Evolutionary conservation across 2,113 vertebrate genomes (phyloP).

Genomic region (Ceyx melanurus): DNA sequence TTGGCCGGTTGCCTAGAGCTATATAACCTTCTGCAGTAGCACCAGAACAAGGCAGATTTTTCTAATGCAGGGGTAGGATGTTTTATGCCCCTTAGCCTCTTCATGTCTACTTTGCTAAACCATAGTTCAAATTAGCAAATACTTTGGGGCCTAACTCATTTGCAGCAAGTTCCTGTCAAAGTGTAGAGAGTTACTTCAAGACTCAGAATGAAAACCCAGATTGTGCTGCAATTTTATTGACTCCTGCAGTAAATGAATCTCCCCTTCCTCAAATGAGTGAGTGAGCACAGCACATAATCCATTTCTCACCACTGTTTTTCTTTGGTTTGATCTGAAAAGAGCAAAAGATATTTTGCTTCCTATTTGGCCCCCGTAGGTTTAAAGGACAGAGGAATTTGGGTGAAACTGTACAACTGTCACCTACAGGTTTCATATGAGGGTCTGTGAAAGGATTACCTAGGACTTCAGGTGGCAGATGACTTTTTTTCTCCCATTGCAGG

Average conservation of each 20-base stretch:
- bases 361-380: constrained; percentile 4
- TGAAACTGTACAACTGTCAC: constrained; percentile 46
- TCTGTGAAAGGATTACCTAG: neutral
- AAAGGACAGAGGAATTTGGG: constrained; percentile 27
- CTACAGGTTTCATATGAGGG: neutral
- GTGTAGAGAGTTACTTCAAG: neutral
- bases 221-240: neutral
- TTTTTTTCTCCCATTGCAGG: neutral
- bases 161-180: neutral
- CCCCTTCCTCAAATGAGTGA: neutral
- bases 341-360: constrained; percentile 16
- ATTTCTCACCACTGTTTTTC: constrained; percentile 43
- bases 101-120: neutral
- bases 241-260: constrained; percentile 24
- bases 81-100: neutral
- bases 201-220: neutral
- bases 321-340: constrained; percentile 37
- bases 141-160: neutral
- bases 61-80: rapidly evolving
- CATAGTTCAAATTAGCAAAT: neutral
- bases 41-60: neutral
- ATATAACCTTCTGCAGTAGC: rapidly evolving
- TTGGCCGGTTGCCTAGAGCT: neutral
- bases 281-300: neutral
- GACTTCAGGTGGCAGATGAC: neutral